Evolutionary conservation across 2,797 vertebrate species (phyloP), one percentile per base, ranked within the genome.

Genomic region (Zenarchopterus dispar): DNA sequence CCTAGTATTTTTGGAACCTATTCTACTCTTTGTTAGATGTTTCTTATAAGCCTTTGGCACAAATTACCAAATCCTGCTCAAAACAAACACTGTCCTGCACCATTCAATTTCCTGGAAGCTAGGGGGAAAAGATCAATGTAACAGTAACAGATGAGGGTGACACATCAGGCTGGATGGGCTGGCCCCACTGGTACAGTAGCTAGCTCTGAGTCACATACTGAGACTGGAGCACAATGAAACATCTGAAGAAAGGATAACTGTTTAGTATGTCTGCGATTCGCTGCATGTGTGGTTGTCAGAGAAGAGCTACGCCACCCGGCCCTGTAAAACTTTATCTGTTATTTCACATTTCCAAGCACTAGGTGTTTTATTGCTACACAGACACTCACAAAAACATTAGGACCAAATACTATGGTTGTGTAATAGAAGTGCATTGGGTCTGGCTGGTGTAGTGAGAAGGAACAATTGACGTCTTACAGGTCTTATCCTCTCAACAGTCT

Each of bases 281-380:
- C 62, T 46, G 65, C 65, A 63, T 71, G 72, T 87, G 81, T 67
- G 77, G 80, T 77, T 80, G 72, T 82, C 53, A 47, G 56, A 85
- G 72, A 84, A 81, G 56, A 43, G 56, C 59, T 41, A 56, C 86
- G 81, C 83, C 84, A 89, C 82, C 56, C 70, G 79, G 82, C 55
- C 84, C 82, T 70, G 83, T 84, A 89, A 92, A 93, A 81, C 66
- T 62, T 57, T n/a, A 65, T 84, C 80, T 90, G 91, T 92, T 92
- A 89, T 90, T 92, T 67, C 80, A 92, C 62, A 84, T 90, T 92
- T 91, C 84, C 88, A 89, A 89, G 88, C 77, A 67, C 67, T 78
- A 68, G 82, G 76, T 87, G 81, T 88, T 92, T 93, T 89, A 92
- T 79, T 85, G 83, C 86, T 55, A 75, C 57, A 82, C 71, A 79